Evolutionary conservation across 2,797 vertebrate species (phyloP).

Genomic region (Coreius guichenoti): DNA sequence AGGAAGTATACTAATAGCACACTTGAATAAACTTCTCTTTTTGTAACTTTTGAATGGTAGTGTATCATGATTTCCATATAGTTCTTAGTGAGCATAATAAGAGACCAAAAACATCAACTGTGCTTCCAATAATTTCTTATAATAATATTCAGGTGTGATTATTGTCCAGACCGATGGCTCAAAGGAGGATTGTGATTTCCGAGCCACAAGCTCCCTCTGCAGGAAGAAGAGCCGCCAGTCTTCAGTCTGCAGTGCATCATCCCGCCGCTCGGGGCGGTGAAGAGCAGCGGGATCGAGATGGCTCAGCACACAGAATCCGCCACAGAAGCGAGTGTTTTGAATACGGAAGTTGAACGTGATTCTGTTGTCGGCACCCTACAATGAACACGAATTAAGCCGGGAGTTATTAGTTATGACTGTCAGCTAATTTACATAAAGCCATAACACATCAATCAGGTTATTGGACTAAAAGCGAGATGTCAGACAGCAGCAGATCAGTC

Average conservation of each 20-base stretch:
- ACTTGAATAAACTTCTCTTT: neutral
- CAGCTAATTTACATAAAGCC: too few relatives aligned
- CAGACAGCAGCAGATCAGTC: slow-evolving; percentile 64
- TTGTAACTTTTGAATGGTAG: neutral
- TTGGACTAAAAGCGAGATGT: slow-evolving; percentile 67
- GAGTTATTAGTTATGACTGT: neutral
- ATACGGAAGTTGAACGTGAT: slow-evolving; percentile 19
- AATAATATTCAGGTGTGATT: neutral
- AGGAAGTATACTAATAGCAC: neutral
- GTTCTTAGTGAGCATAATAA: neutral
- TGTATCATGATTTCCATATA: neutral
- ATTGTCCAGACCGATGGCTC: neutral
- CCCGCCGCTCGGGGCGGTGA: neutral
- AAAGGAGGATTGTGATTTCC: neutral
- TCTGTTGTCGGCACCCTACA: neutral
- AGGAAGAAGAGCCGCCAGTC: neutral
- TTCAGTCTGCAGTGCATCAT: neutral
- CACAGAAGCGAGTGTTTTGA: neutral
- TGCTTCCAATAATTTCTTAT: neutral
- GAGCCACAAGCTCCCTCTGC: neutral
- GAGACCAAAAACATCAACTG: neutral
- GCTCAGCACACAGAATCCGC: neutral
- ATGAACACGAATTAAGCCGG: neutral
- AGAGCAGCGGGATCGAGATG: neutral
- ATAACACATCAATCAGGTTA: neutral